Evolutionary conservation across 2,797 vertebrate genomes (phyloP), one percentile per base, ranked within the genome.

Genomic region (Lophotriccus pileatus): DNA sequence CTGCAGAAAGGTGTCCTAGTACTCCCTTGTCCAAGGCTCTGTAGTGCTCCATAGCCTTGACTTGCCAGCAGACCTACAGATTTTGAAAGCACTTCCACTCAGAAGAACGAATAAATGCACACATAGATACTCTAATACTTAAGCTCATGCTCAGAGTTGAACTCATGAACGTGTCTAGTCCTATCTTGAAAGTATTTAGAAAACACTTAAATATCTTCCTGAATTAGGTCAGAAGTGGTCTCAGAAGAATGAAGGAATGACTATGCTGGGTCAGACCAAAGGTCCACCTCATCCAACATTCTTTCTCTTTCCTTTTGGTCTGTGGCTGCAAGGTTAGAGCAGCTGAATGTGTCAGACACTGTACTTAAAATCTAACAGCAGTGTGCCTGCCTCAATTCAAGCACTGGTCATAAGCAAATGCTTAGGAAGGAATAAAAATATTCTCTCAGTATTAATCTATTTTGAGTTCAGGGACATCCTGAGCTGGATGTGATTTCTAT

Each of bases 351-450:
- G 52, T 19, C 68, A 64, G 24, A 85, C 8, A 46, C 10, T 56
- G 41, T 8, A 80, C 10, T 60, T 50, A 70, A 83, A 82, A 74
- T 44, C 39, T 66, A 91, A 58, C 2, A 64, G 52, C 46, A 91
- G 27, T 6, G 16, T 14, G n/a, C 47, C 72, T 84, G 53, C 46
- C 86, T 30, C 23, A 49, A 39, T 47, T 85, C 37, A 53, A 66
- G 46, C 39, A 78, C 0, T 30, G 44, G 39, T 43, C 64, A 77
- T 24, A 87, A 89, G 76, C 30, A 95, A 84, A 93, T 30, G 43
- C 62, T 94, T 64, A 88, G 66, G 66, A 92, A 85, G 36, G 69
- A 95, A 90, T 64, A 93, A 92, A 95, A 96, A 84, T 86, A 91
- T 43, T 78, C 82, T 87, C 87, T 78, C 60, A 62, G n/a, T 84